Evolutionary conservation across 2,113 vertebrate species (phyloP), one percentile per base, ranked within the genome.

Genomic region (Neogale vison): DNA sequence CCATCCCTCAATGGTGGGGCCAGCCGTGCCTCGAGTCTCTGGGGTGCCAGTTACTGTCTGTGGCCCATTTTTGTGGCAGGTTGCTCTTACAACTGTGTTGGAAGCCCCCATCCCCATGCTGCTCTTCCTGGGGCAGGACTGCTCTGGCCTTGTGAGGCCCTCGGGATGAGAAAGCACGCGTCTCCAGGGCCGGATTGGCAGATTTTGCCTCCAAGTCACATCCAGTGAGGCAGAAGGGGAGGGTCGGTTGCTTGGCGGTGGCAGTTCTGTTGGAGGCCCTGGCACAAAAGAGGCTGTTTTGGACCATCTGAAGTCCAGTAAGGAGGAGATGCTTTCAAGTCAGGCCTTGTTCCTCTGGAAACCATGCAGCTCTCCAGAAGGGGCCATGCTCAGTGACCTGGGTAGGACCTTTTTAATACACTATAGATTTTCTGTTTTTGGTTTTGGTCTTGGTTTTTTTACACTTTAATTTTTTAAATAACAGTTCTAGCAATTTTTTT

Each of bases 391-490:
- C 4, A 0, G 4, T 52, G 67, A 61, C 63, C 39, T 50, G 63
- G 13, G 63, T 15, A 86, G 42, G 77, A 3, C 71, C 59, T 74
- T 74, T 95, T 83, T 21, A 45, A 23, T 59, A 67, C 11, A 47
- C 36, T 72, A 65, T 10, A 94, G 67, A 17, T n/a, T 69, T 69
- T 69, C 34, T 69, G 34, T 1, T 69, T 69, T 69, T 8, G 34
- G 34, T 69, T 69, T 67, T 65, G 61, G 61, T 65, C 13, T n/a
- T 69, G 55, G 31, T 31, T 88, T 93, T 91, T 7, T 69, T 59
- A 72, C 11, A 42, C 36, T 72, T 88, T 13, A 92, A 63, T 79
- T 63, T 95, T 96, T 74, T 36, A 67, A 92, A 59, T 21, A 34
- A 17, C 45, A 5, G 21, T 55, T 59, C 57, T 15, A 9, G 23